A percentile compares a stretch with the other conserved stretches of the same genome.
These are phyloP conservation scores for Sebastiscus albofasciatus DNA, from an alignment of 2,797 vertebrate genomes.

Conservation along the genomic window DNA sequence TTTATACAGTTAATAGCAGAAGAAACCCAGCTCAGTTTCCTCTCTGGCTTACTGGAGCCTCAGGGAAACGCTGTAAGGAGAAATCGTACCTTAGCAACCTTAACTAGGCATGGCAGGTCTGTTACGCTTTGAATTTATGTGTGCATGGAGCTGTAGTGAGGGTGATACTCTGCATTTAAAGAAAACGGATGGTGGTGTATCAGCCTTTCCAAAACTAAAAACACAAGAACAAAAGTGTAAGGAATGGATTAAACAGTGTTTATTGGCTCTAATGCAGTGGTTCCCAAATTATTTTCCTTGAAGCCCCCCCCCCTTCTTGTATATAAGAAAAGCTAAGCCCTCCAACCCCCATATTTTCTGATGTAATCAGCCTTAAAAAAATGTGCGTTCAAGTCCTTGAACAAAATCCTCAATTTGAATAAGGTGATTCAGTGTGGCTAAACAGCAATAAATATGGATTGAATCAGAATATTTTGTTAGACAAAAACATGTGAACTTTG, in stretches of 20 bases:
- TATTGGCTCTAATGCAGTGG: not conserved
- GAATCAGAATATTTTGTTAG: too few species aligned
- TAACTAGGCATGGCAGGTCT: not conserved
- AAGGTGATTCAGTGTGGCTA: too few species aligned
- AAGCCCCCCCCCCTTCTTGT: too few species aligned
- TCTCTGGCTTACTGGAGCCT: not conserved
- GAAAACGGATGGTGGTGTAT: not conserved
- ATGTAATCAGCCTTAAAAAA: too few species aligned
- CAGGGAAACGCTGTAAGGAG: not conserved
- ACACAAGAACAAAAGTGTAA: not conserved
- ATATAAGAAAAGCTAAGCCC: too few species aligned
- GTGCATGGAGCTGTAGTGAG: not conserved
- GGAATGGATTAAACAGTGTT: not conserved
- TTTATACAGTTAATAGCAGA: not conserved
- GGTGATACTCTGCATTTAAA: not conserved
- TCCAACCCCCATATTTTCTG: too few species aligned
- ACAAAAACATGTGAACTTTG: too few species aligned
- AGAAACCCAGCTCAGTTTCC: not conserved
- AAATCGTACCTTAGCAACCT: not conserved
- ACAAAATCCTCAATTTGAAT: too few species aligned
- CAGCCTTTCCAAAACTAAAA: not conserved
- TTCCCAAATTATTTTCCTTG: too few species aligned
- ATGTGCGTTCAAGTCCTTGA: too few species aligned
- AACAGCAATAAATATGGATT: too few species aligned
- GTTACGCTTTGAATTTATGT: not conserved